Conservation (phyloP, 2,888 invertebrate genomes). For the Gerris lacustris region DNA sequence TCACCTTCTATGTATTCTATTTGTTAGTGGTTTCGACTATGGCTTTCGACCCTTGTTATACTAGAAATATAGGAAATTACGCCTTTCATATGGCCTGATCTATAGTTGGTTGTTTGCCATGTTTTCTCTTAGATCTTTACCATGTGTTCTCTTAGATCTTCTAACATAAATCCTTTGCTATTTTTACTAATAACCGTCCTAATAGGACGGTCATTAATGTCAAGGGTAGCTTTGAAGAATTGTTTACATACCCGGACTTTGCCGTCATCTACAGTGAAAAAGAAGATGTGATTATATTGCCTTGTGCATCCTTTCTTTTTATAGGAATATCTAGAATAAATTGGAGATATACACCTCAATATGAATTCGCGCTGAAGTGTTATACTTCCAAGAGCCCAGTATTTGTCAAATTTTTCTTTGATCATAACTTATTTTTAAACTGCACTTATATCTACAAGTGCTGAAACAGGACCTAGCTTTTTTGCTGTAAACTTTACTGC, state of each 20-base stretch:
- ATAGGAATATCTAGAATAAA: background rate
- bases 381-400: background rate
- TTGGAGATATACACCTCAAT: background rate
- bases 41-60: slow-evolving; percentile 31
- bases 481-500: too few species aligned
- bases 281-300: background rate
- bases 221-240: background rate
- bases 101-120: slow-evolving; percentile 29
- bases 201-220: slow-evolving; percentile 26
- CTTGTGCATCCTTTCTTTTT: background rate
- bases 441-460: too few species aligned
- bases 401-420: background rate
- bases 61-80: slow-evolving; percentile 26
- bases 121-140: too few species aligned
- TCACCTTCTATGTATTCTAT: slow-evolving; percentile 32
- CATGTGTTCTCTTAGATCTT: slow-evolving; percentile 30
- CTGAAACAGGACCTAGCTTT: too few species aligned
- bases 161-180: slow-evolving; percentile 6
- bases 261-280: background rate
- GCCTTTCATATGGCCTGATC: slow-evolving; percentile 25
- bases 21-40: slow-evolving; percentile 29
- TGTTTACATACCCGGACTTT: background rate
- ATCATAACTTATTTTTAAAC: too few species aligned
- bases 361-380: background rate
- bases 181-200: slow-evolving; percentile 21